phyloP scores from a whole-genome alignment of 1,140 invertebrate genomes.

The Matsumurasca onukii region DNA sequence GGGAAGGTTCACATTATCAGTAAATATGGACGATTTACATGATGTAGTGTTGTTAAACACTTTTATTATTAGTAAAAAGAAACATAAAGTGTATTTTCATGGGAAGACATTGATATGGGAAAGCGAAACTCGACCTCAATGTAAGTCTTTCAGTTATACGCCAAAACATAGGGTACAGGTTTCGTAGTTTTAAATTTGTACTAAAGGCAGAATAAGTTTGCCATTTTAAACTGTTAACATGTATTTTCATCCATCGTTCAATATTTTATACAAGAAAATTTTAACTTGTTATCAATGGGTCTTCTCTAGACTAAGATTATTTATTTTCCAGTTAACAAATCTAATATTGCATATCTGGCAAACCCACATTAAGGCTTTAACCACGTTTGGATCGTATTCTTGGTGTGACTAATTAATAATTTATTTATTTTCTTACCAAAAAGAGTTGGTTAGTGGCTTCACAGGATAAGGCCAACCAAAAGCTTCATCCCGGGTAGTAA shows the following conservation, averaged over 20 bases:
- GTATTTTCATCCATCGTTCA: not conserved
- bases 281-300: not conserved
- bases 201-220: not conserved
- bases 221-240: not conserved
- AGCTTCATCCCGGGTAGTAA: too few species aligned
- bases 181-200: not conserved
- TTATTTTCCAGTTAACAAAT: too few species aligned
- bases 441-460: too few species aligned
- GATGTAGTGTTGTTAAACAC: conserved; percentile 27
- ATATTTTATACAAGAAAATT: not conserved
- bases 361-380: too few species aligned
- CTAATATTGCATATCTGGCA: too few species aligned
- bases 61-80: conserved; percentile 21
- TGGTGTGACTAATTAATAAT: too few species aligned
- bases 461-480: too few species aligned
- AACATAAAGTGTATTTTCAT: conserved; percentile 63
- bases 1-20: too few species aligned
- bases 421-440: too few species aligned
- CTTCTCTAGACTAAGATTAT: not conserved
- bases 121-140: conserved; percentile 55
- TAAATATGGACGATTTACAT: too few species aligned
- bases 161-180: not conserved
- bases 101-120: conserved; percentile 63
- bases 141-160: conserved; percentile 48
- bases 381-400: too few species aligned